These are phyloP conservation scores for Pediacus dermestoides DNA, from an alignment of 2,888 invertebrate genomes.

Conservation along the genomic window DNA sequence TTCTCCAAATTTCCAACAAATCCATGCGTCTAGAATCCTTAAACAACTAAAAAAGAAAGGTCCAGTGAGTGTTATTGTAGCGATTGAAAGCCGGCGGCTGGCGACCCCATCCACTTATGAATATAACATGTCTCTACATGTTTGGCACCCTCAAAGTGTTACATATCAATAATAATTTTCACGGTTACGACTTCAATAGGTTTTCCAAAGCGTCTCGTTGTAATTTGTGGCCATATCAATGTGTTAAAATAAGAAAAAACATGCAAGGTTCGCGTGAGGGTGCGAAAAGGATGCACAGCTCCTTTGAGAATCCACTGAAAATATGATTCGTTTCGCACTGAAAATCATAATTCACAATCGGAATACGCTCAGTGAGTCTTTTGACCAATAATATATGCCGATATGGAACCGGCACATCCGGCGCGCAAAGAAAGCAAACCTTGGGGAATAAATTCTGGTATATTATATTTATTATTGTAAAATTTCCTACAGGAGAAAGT, in stretches of 20 bases:
- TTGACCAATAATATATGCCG: constrained; percentile 51
- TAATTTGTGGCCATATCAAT: constrained; percentile 45
- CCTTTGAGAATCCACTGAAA: constrained; percentile 49
- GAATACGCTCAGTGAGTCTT: constrained; percentile 48
- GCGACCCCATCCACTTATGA: constrained; percentile 44
- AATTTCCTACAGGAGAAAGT: too few species aligned
- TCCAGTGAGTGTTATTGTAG: too few species aligned
- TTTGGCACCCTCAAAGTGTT: constrained; percentile 53
- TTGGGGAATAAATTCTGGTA: too few species aligned
- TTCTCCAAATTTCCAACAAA: too few species aligned
- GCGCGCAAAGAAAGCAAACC: constrained; percentile 8
- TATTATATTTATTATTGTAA: too few species aligned
- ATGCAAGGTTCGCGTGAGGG: constrained; percentile 15
- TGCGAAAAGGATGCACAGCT: constrained; percentile 28
- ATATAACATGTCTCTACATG: constrained; percentile 52
- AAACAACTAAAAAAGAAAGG: too few species aligned
- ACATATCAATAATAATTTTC: constrained; percentile 50
- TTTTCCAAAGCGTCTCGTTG: constrained; percentile 38
- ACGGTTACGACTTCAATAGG: constrained; percentile 46
- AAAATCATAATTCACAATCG: constrained; percentile 50
- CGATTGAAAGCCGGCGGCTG: constrained; percentile 3
- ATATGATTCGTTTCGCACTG: constrained; percentile 50
- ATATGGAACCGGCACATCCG: constrained; percentile 26
- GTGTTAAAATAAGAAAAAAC: constrained; percentile 36
- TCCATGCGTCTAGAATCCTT: too few species aligned